phyloP scores from a whole-genome alignment of 2,888 invertebrate genomes.

The Acleris literana region DNA sequence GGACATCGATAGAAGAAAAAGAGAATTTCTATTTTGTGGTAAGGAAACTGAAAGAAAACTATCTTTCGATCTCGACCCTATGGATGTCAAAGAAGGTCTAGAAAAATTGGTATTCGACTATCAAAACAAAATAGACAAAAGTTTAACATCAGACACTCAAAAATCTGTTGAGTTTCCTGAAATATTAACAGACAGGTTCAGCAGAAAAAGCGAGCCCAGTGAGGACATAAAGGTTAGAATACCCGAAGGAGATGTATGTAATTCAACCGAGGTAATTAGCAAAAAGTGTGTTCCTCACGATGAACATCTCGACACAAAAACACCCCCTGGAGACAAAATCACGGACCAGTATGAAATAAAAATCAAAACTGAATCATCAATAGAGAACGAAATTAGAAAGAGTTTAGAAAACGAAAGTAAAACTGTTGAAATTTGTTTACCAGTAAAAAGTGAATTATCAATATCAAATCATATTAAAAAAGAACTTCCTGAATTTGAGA shows the following conservation, averaged over 20 bases:
- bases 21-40: conserved; percentile 43
- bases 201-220: conserved; percentile 11
- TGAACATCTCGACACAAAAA: conserved; percentile 15
- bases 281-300: conserved; percentile 29
- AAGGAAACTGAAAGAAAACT: conserved; percentile 48
- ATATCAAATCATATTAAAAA: conserved; percentile 56
- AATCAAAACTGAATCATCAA: conserved; percentile 52
- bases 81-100: conserved; percentile 45
- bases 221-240: conserved; percentile 22
- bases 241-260: conserved; percentile 11
- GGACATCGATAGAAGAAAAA: conserved; percentile 58
- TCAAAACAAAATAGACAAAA: conserved; percentile 46
- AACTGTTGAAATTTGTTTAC: conserved; percentile 41
- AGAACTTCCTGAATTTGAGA: conserved; percentile 58
- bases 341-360: conserved; percentile 48
- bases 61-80: conserved; percentile 46
- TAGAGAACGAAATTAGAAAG: conserved; percentile 51
- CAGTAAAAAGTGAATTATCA: conserved; percentile 48
- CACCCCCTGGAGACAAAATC: conserved; percentile 44
- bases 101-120: conserved; percentile 50
- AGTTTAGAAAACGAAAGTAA: conserved; percentile 52
- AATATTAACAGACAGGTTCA: conserved; percentile 2
- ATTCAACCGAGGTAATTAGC: conserved; percentile 16
- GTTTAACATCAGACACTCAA: conserved; percentile 20
- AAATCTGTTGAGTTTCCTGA: conserved; percentile 7